Conservation (phyloP, 2,797 vertebrate species). For the Pygocentrus nattereri region DNA sequence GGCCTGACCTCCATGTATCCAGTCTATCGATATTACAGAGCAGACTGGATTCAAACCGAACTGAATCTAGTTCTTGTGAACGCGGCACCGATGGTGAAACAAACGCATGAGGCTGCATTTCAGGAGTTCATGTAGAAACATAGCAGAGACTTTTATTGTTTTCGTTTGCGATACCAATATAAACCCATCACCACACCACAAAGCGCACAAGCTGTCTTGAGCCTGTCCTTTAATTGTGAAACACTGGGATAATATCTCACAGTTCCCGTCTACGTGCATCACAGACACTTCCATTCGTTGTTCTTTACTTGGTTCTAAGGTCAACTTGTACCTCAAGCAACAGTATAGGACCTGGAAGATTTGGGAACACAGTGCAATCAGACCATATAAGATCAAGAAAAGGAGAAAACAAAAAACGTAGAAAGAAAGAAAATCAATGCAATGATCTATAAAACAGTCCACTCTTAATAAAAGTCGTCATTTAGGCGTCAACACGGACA, state of each 20-base stretch:
- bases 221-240: slow-evolving; percentile 27
- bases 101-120: neutral
- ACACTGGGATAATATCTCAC: slow-evolving; percentile 11
- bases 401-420: neutral
- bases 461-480: slow-evolving; percentile 2
- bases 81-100: neutral
- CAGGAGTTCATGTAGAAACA: slow-evolving; percentile 41
- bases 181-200: slow-evolving; percentile 44
- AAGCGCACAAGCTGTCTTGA: slow-evolving; percentile 12
- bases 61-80: too few relatives aligned
- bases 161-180: slow-evolving; percentile 51
- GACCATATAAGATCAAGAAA: slow-evolving; percentile 27
- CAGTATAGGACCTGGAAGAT: slow-evolving; percentile 36
- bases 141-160: slow-evolving; percentile 61
- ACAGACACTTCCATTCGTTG: neutral
- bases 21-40: too few relatives aligned
- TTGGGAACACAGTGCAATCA: slow-evolving; percentile 51
- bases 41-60: too few relatives aligned
- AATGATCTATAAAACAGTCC: slow-evolving; percentile 18
- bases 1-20: too few relatives aligned
- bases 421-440: neutral
- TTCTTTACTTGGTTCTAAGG: neutral
- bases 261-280: neutral
- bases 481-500: slow-evolving; percentile 25
- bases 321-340: slow-evolving; percentile 11